Evolutionary conservation across 2,888 invertebrate species (phyloP), one percentile per base, ranked within the genome.

Genomic region (Silvanus unidentatus): DNA sequence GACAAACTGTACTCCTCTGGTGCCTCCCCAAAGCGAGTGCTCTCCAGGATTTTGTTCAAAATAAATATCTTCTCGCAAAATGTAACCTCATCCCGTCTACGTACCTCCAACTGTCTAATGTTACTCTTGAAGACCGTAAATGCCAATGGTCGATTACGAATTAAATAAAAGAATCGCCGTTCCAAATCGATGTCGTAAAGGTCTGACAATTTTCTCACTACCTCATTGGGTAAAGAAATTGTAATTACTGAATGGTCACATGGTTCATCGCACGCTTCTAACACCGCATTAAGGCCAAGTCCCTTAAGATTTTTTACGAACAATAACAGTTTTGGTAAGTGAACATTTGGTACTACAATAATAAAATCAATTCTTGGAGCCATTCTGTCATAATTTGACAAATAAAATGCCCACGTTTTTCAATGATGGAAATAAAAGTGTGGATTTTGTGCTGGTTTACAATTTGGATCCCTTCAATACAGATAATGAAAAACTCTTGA

Each of bases 41-140:
- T 49, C 42, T 61, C 47, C 37, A 72, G 48, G n/a, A 71, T 52
- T 44, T 55, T 58, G 43, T 67, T 47, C 1, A 68, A 55, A 15
- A 71, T 58, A 36, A 63, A 49, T 45, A 66, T 65, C 42, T 65
- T 54, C 44, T 71, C 68, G 0, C 52, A 48, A 13, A 16, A 60
- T 57, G n/a, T 22, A 55, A 55, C 37, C 16, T 37, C 2, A 53
- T 54, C 1, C 8, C 8, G 3, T 22, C 35, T 15, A 3, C 5
- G 49, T 13, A 45, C 16, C 41, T 56, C 52, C 11, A 49, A 44
- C 13, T 51, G 16, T 22, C 22, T 3, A 22, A 22, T 8, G 8
- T 22, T 22, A 3, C 4, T 22, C 22, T 3, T 5, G 8, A 22
- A 22, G 3, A 22, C 8, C 4, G 22, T 22, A 22, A 22, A 22